Evolutionary conservation across 92 coral and sea anemone genomes (phyloP).

Genomic region (Meandrina meandrites): DNA sequence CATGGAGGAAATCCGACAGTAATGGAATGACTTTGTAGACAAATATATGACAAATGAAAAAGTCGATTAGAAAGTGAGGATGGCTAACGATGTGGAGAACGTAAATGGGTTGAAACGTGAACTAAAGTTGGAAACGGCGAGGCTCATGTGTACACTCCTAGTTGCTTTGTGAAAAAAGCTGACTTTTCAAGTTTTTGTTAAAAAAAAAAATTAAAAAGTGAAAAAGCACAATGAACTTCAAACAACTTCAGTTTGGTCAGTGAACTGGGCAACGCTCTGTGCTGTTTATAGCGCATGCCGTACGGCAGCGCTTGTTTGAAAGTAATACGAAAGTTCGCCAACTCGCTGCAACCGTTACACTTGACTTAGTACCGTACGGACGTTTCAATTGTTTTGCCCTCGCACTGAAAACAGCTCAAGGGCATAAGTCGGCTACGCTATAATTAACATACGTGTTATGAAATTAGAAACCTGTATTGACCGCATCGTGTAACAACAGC

Average conservation of each 20-base stretch:
- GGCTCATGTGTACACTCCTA: neutral
- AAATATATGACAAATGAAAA: neutral
- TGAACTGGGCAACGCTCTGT: no score
- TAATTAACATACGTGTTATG: slow-evolving; percentile 22
- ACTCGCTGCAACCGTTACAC: slow-evolving; percentile 19
- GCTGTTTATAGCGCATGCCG: no score
- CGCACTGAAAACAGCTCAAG: slow-evolving; percentile 19
- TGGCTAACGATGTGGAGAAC: neutral
- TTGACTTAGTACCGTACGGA: neutral
- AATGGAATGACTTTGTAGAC: neutral
- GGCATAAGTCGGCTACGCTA: slow-evolving; percentile 19
- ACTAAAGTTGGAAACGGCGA: no score
- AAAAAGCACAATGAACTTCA: no score
- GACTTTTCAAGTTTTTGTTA: no score
- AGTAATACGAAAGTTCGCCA: neutral
- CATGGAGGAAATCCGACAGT: neutral
- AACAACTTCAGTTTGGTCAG: no score
- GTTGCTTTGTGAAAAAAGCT: no score
- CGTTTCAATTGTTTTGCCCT: slow-evolving; percentile 2
- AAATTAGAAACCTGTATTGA: slow-evolving; percentile 41
- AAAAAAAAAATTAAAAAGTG: no score
- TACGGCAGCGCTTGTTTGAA: no score
- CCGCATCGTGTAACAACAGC: slow-evolving; percentile 3
- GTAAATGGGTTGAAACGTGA: neutral
- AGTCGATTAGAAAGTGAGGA: neutral